Evolutionary conservation across 2,888 invertebrate species (phyloP).

Genomic region (Amblyjoppa proteus): DNA sequence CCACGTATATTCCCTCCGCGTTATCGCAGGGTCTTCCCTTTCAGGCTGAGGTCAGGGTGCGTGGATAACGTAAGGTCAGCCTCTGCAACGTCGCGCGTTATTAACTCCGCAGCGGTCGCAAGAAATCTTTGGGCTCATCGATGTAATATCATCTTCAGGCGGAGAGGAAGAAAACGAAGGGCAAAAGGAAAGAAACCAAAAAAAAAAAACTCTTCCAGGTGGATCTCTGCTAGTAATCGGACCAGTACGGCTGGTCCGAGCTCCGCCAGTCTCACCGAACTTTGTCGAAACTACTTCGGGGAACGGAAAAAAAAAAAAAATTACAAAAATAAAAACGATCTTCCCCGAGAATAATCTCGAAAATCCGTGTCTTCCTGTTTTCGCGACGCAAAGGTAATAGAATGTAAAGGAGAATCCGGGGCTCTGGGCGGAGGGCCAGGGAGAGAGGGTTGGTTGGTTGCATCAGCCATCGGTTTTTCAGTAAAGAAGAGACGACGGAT

Average conservation of each 20-base stretch:
- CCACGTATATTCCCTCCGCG: slow-evolving; percentile 62
- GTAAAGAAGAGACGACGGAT: slow-evolving; percentile 70
- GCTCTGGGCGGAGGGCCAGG: not conserved
- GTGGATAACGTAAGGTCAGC: slow-evolving; percentile 32
- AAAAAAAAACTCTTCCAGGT: not conserved
- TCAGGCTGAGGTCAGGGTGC: slow-evolving; percentile 70
- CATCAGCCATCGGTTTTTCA: slow-evolving; percentile 34
- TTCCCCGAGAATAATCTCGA: slow-evolving; percentile 6
- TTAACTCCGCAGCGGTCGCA: slow-evolving; percentile 6
- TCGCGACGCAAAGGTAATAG: slow-evolving; percentile 38
- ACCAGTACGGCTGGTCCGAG: not conserved
- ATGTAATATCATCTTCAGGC: not conserved
- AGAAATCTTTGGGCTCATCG: slow-evolving; percentile 15
- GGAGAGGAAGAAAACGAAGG: not conserved
- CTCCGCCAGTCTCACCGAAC: not conserved
- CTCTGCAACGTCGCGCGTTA: slow-evolving; percentile 11
- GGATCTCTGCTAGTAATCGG: not conserved
- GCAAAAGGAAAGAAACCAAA: too few relatives aligned
- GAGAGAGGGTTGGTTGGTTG: not conserved
- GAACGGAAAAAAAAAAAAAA: not conserved
- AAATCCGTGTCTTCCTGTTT: slow-evolving; percentile 52
- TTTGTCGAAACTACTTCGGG: not conserved
- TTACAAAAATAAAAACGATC: not conserved
- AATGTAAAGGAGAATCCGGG: slow-evolving; percentile 42
- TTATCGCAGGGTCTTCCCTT: slow-evolving; percentile 81